Evolutionary conservation across 2,113 vertebrate species (phyloP).

Genomic region (Dicrurus megarhynchus): DNA sequence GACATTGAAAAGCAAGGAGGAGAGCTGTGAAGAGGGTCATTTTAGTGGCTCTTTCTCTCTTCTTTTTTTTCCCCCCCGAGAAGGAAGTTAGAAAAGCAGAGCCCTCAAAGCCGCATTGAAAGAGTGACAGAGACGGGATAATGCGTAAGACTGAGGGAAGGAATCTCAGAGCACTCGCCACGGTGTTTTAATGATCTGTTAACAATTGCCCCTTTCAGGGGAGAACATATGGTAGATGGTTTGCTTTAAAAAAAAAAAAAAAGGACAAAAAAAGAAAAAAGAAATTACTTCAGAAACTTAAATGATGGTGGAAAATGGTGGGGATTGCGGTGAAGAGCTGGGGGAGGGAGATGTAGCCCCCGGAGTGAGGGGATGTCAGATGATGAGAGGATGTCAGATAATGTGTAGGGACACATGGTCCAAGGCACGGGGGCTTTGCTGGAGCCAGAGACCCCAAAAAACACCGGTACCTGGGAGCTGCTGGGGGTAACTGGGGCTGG

Average conservation of each 20-base stretch:
- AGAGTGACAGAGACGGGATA: conserved; percentile 64
- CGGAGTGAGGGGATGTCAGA: background rate
- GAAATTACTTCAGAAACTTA: conserved; percentile 62
- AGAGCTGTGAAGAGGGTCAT: conserved; percentile 70
- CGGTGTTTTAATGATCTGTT: conserved; percentile 73
- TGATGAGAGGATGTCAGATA: background rate
- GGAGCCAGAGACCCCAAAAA: background rate
- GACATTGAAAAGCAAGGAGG: conserved; percentile 64
- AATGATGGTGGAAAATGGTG: conserved; percentile 46
- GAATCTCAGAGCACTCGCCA: conserved; percentile 62
- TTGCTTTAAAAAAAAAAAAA: conserved; percentile 60
- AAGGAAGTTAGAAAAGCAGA: conserved; percentile 76
- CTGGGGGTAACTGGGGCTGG: background rate
- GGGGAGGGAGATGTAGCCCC: conserved; percentile 3
- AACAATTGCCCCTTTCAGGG: conserved; percentile 73
- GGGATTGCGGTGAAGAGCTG: conserved; percentile 26
- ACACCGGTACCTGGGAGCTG: rapidly evolving
- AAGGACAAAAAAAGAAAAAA: conserved; percentile 1
- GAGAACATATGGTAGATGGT: conserved; percentile 76
- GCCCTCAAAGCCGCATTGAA: conserved; percentile 73
- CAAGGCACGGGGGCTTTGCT: background rate
- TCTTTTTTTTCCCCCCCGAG: background rate
- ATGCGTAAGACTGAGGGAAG: conserved; percentile 59
- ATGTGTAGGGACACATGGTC: too few relatives aligned
- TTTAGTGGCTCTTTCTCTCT: conserved; percentile 63